Evolutionary conservation across 2,888 invertebrate species (phyloP), one percentile per base, ranked within the genome.

Genomic region (Cryptophagus acutangulus): DNA sequence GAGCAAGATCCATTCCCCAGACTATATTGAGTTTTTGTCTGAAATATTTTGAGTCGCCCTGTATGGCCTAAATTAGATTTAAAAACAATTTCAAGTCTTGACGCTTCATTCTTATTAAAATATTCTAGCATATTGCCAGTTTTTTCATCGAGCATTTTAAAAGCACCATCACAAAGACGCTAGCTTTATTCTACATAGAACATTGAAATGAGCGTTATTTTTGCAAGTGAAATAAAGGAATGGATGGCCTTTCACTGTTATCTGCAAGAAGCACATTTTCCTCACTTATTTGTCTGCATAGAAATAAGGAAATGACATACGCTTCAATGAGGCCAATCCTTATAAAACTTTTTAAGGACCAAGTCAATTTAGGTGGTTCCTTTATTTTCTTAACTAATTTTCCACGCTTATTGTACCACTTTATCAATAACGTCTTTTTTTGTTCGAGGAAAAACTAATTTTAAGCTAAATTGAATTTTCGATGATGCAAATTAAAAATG

Each of bases 151-250:
- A 34, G 35, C 18, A n/a, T 46, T 51, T 48, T 52, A 47, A 55
- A 44, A 48, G 48, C 52, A 34, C 49, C 57, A 52, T 53, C 55
- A 28, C 26, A 33, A 16, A 36, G 26, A 36, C 35, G 16, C 29
- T 34, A 10, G 24, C 46, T 54, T 57, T 52, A 55, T 57, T 53
- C 54, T 43, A 44, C 53, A 52, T 49, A 46, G 49, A 55, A 52
- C 55, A 56, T 53, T 51, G 46, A 49, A 51, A 51, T 51, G 52
- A 53, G 52, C 49, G 49, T 52, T 57, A 60, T 59, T 62, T 62
- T 61, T 62, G 62, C 58, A 62, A 62, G 59, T 59, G 57, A 62
- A 63, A 63, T 62, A 58, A 57, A 60, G 59, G 51, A 55, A 42
- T 45, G 47, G 55, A 61, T 60, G 58, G 60, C 53, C 55, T 61